Evolutionary conservation across 2,888 invertebrate species (phyloP), one percentile per base, ranked within the genome.

Genomic region (Agrotis clavis): DNA sequence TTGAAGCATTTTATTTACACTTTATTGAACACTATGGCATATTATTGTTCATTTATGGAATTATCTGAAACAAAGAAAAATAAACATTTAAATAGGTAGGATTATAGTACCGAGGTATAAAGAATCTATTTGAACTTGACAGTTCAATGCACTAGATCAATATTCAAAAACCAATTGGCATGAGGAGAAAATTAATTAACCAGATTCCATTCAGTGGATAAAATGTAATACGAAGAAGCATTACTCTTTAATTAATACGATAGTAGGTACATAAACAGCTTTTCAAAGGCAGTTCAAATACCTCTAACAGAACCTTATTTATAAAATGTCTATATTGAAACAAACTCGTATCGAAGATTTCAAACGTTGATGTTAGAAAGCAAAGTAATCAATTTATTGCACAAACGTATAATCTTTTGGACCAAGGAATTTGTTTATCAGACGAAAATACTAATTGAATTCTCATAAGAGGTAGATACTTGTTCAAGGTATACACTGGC

Each of bases 31-130:
- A 93, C 94, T 93, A 88, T 90, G 85, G 77, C 95, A 95, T 95
- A 90, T 74, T 93, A 89, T 88, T 86, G 41, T 79, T 48, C 67
- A 73, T 75, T 65, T 66, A 76, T 71, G 65, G 50, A 74, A 67
- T 74, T 86, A 91, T 91, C 95, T 95, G 95, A 79, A 95, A 95
- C 93, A 94, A 94, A 83, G 51, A 69, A 86, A 82, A 0, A 30
- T 1, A 11, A 16, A 0, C 18, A 19, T 79, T 18, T 54, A 41
- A 41, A 41, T 25, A 50, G 60, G 25, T 45, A 6, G n/a, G n/a
- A n/a, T n/a, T n/a, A n/a, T n/a, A n/a, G n/a, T 11, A 21, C 4
- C 1, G 7, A 35, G 0, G 9, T 18, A 13, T 0, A 14, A 11
- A 11, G 50, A 16, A 21, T 16, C 30, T 5, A 48, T 50, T 25